Percentiles rank a stretch among this genome's conserved stretches.
These are phyloP conservation scores for Orgyia antiqua DNA, from an alignment of 2,888 invertebrate species.

Conservation along the genomic window DNA sequence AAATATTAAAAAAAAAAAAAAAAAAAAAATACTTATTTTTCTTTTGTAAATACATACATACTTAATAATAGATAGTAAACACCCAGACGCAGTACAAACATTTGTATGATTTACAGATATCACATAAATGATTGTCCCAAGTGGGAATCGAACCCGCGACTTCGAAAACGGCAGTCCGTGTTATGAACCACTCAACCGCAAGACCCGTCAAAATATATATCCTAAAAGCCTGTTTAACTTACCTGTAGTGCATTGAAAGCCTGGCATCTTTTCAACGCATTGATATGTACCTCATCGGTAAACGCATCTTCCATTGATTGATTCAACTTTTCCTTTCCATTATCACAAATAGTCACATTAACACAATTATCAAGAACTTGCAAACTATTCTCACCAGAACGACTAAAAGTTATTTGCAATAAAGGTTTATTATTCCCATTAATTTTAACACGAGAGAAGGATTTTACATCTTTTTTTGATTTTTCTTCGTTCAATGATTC, in stretches of 20 bases:
- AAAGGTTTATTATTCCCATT: slow-evolving; percentile 68
- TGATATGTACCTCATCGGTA: slow-evolving; percentile 49
- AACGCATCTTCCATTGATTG: slow-evolving; percentile 46
- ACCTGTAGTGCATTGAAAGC: slow-evolving; percentile 73
- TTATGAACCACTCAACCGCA: too few species aligned
- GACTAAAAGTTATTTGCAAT: slow-evolving; percentile 59
- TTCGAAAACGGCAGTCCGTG: too few species aligned
- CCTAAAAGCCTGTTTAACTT: neutral
- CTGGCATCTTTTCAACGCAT: slow-evolving; percentile 67
- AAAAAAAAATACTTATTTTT: too few species aligned
- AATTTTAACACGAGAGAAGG: slow-evolving; percentile 63
- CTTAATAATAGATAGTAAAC: too few species aligned
- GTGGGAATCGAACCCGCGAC: too few species aligned
- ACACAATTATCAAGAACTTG: slow-evolving; percentile 66
- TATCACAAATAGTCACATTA: slow-evolving; percentile 60
- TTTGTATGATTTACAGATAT: too few species aligned
- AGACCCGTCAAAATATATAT: too few species aligned
- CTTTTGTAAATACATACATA: too few species aligned
- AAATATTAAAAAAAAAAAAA: too few species aligned
- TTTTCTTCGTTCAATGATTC: slow-evolving; percentile 42
- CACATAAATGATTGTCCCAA: too few species aligned
- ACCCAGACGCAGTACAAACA: too few species aligned
- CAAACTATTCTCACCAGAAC: slow-evolving; percentile 59
- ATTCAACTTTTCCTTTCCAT: slow-evolving; percentile 40
- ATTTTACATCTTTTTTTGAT: slow-evolving; percentile 41